These are phyloP conservation scores for Cacatua alba DNA, from an alignment of 2,113 vertebrate genomes.

Conservation along the genomic window DNA sequence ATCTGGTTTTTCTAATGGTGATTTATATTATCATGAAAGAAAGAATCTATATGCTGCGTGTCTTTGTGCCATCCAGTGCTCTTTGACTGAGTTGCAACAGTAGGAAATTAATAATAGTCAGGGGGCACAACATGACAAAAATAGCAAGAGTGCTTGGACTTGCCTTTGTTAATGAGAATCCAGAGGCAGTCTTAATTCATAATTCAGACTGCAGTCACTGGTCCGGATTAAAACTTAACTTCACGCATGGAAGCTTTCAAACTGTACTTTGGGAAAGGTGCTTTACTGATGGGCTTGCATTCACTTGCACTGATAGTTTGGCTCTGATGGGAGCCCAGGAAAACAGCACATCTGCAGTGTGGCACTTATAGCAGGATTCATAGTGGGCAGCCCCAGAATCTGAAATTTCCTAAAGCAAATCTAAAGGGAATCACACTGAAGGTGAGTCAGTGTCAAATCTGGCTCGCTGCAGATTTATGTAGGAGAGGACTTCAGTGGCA, in stretches of 20 bases:
- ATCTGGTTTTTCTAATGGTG: neutral
- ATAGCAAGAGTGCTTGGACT: neutral
- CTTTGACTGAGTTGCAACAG: neutral
- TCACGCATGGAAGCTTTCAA: neutral
- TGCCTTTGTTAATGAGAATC: neutral
- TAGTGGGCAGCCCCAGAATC: neutral
- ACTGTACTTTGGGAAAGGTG: neutral
- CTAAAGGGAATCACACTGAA: neutral
- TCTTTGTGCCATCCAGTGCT: neutral
- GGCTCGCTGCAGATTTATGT: accelerated
- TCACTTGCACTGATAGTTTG: neutral
- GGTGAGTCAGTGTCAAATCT: neutral
- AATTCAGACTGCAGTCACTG: neutral
- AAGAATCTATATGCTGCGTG: neutral
- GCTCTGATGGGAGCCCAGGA: neutral
- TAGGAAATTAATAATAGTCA: neutral
- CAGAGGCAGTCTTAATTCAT: neutral
- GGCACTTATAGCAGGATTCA: neutral
- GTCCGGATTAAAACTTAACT: neutral
- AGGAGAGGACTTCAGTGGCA: neutral
- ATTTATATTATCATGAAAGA: neutral
- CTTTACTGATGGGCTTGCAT: neutral
- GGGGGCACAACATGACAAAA: neutral
- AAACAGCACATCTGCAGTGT: accelerated
- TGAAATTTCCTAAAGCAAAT: neutral